These are phyloP conservation scores for Chrysopa pallens DNA, from an alignment of 1,140 invertebrate species.

Conservation along the genomic window DNA sequence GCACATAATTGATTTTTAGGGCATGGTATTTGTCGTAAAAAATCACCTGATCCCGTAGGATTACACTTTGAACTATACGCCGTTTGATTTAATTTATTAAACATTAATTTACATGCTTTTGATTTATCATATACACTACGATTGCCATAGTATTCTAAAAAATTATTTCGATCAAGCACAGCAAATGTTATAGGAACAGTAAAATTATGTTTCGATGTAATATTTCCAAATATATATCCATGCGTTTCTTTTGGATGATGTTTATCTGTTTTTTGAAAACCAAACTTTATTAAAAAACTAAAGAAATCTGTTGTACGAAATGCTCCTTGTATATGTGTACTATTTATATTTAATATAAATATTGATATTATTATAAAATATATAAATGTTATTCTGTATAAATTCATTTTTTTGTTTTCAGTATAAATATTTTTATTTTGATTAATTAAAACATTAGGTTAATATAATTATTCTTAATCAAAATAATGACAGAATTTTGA, in stretches of 20 bases:
- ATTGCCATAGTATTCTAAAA: constrained; percentile 78
- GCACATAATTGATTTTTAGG: constrained; percentile 52
- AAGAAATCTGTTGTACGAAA: constrained; percentile 65
- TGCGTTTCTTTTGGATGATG: constrained; percentile 61
- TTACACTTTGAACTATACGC: constrained; percentile 73
- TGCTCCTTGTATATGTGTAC: constrained; percentile 38
- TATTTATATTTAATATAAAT: neutral
- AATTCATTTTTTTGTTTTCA: too few species aligned
- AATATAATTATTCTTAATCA: too few species aligned
- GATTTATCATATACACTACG: constrained; percentile 37
- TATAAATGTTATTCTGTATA: neutral
- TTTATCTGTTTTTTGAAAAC: constrained; percentile 88
- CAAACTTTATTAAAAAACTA: constrained; percentile 85
- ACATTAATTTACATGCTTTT: constrained; percentile 65
- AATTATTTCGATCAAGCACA: constrained; percentile 70
- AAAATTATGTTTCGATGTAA: constrained; percentile 50
- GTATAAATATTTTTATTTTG: too few species aligned
- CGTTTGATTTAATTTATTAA: constrained; percentile 57
- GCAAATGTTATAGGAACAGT: constrained; percentile 61
- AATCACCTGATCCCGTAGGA: constrained; percentile 58
- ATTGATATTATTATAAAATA: neutral
- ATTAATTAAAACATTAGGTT: too few species aligned
- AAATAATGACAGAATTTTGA: too few species aligned
- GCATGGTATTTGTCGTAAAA: constrained; percentile 78
- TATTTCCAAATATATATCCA: constrained; percentile 91